A percentile compares a stretch with the other conserved stretches of the same genome.
phyloP scores from a whole-genome alignment of 37 sponge, comb jelly and placozoan genomes.

The Halisarca cf. caerulea region DNA sequence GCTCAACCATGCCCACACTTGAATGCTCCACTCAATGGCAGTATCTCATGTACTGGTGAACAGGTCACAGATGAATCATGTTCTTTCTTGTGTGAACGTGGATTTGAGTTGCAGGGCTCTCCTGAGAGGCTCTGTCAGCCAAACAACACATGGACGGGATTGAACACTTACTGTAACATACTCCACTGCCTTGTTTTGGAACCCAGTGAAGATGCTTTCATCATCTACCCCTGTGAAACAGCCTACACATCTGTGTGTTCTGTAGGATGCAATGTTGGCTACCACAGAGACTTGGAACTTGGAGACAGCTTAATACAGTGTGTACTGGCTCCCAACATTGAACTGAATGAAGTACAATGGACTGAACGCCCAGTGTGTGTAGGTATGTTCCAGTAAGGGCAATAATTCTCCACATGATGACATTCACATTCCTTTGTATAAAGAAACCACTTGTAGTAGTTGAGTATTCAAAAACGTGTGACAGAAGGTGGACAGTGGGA shows the following conservation, averaged over 20 bases:
- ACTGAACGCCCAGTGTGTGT: neutral
- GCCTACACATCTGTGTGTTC: neutral
- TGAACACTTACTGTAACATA: neutral
- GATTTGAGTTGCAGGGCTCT: slow-evolving; percentile 28
- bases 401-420: no score
- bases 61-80: slow-evolving; percentile 47
- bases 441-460: no score
- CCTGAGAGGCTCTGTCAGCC: slow-evolving; percentile 10
- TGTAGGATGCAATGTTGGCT: neutral
- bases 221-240: slow-evolving; percentile 11
- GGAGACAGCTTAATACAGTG: no score
- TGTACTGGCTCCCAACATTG: no score
- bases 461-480: no score
- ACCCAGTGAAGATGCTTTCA: neutral
- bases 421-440: no score
- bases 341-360: neutral
- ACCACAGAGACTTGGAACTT: neutral
- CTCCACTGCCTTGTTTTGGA: slow-evolving; percentile 6
- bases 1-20: slow-evolving; percentile 35
- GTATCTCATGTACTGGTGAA: slow-evolving; percentile 36
- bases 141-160: slow-evolving; percentile 37
- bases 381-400: no score
- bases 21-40: slow-evolving; percentile 27
- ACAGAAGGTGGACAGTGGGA: no score
- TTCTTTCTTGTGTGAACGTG: slow-evolving; percentile 23